Conservation (phyloP, 1,140 invertebrate genomes). For the Zaprionus ghesquierei region DNA sequence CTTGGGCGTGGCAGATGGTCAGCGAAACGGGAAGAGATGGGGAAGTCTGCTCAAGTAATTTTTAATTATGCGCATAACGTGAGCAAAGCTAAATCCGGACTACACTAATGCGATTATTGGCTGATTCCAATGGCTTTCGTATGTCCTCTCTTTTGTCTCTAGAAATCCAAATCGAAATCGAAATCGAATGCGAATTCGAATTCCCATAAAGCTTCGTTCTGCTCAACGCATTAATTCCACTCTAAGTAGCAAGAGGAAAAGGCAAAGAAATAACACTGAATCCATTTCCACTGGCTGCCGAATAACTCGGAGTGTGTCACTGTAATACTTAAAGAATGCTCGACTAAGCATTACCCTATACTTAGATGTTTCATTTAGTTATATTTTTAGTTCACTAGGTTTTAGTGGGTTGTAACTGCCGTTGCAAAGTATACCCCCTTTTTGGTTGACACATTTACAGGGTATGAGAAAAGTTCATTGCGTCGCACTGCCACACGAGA, state of each 20-base stretch:
- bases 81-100: constrained; percentile 56
- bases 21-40: neutral
- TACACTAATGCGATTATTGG: constrained; percentile 68
- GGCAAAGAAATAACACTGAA: neutral
- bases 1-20: constrained; percentile 29
- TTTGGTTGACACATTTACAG: neutral
- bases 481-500: neutral
- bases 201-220: constrained; percentile 5
- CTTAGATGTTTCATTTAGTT: neutral
- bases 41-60: constrained; percentile 58
- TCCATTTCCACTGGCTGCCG: constrained; percentile 2
- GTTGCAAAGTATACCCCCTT: neutral
- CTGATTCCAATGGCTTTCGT: neutral
- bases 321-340: neutral
- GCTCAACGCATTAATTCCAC: constrained; percentile 5
- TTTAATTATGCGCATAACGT: constrained; percentile 78
- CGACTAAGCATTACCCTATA: neutral
- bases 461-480: neutral
- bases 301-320: neutral
- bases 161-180: no score
- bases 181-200: no score
- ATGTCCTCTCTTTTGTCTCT: neutral
- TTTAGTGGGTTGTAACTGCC: neutral
- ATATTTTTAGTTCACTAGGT: neutral
- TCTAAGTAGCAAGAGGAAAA: neutral